phyloP scores from a whole-genome alignment of 2,113 vertebrate species.

The Clarias magur region DNA sequence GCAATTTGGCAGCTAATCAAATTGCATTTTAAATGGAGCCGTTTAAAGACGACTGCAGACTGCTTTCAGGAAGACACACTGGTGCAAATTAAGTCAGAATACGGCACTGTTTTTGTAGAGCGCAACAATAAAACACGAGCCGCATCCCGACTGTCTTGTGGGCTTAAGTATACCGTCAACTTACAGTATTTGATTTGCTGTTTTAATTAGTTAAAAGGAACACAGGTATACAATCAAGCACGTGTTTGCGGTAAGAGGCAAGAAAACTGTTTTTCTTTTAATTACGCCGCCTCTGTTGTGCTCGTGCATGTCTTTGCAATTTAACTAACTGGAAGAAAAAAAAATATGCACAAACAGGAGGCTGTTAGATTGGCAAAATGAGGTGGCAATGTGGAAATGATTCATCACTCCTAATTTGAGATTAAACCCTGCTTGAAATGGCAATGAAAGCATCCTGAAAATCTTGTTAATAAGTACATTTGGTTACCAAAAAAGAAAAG shows the following conservation, averaged over 20 bases:
- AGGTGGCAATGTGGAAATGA: slow-evolving; percentile 65
- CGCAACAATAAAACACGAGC: slow-evolving; percentile 68
- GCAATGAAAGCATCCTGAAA: slow-evolving; percentile 65
- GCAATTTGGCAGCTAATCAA: slow-evolving; percentile 85
- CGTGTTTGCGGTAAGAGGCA: slow-evolving; percentile 56
- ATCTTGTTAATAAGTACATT: slow-evolving; percentile 74
- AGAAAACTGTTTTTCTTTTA: slow-evolving; percentile 68
- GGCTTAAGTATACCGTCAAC: slow-evolving; percentile 67
- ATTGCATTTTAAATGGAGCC: slow-evolving; percentile 83
- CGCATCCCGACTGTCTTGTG: slow-evolving; percentile 64
- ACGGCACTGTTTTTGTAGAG: slow-evolving; percentile 62
- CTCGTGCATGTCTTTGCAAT: slow-evolving; percentile 62
- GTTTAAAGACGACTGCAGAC: slow-evolving; percentile 78
- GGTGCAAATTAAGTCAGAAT: slow-evolving; percentile 73
- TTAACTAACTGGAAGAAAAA: slow-evolving; percentile 63
- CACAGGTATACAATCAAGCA: slow-evolving; percentile 61
- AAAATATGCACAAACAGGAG: slow-evolving; percentile 61
- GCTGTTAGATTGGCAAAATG: slow-evolving; percentile 66
- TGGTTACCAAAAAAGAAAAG: slow-evolving; percentile 56
- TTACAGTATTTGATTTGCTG: slow-evolving; percentile 68
- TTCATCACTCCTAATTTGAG: slow-evolving; percentile 65
- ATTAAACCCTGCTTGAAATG: slow-evolving; percentile 67
- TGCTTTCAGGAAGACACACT: slow-evolving; percentile 71
- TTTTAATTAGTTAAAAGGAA: slow-evolving; percentile 71
- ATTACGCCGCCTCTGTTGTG: slow-evolving; percentile 62